Evolutionary conservation across 2,888 invertebrate genomes (phyloP), one percentile per base, ranked within the genome.

Genomic region (Chrysodeixis includens): DNA sequence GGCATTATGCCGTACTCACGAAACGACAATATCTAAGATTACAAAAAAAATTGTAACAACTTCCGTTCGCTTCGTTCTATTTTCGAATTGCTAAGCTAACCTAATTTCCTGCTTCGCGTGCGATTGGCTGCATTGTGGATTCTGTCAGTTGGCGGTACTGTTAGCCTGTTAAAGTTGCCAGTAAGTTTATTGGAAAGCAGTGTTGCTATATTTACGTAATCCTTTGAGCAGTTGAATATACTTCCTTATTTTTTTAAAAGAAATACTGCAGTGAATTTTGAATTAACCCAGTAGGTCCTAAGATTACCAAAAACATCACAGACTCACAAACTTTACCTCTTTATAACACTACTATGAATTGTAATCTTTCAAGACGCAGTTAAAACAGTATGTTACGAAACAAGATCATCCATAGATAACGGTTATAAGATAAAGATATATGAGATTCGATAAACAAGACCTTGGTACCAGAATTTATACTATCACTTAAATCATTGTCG

Each of bases 1-100:
- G 40, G 9, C 40, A 3, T 35, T 59, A 52, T 59, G 10, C 40
- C 1, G 51, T 59, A 52, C 32, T 16, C 35, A 35, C 30, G 55
- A 46, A 40, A 53, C 70, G 70, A 74, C 52, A 62, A 70, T 56
- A 52, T 44, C 46, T 40, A 30, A 26, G 56, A 32, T 56, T 62
- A 51, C 20, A 9, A 57, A 71, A 69, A 74, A 74, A 64, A 26
- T n/a, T 40, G 26, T 30, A 56, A 54, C 60, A 73, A 60, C 26
- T 64, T 59, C 63, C 60, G 56, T 71, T 64, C 63, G 46, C 49
- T 56, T 5, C 54, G 60, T 79, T 75, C 76, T 62, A 76, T 76
- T 79, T 76, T 71, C 55, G 53, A 76, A 67, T 76, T 46, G 52
- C 57, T 58, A n/a, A 62, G 44, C 55, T 78, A 78, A 78, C 66